Percentiles rank a stretch among this genome's conserved stretches.
Conservation (phyloP, 2,797 vertebrate species). For the Phoeniculus purpureus region DNA sequence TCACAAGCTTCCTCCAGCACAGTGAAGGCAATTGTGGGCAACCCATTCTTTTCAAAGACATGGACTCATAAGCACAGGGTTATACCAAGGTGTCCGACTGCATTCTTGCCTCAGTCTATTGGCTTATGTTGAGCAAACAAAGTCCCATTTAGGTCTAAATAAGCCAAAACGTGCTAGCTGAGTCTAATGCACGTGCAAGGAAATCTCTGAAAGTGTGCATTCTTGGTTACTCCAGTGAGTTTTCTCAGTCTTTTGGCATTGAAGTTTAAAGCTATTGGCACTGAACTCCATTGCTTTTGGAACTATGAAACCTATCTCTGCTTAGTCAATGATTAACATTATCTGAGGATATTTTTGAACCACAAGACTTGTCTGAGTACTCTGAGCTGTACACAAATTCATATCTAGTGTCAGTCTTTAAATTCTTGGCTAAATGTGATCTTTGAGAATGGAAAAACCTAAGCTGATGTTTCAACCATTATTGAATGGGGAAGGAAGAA, state of each 20-base stretch:
- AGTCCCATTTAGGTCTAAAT: neutral
- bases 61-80: neutral
- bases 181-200: neutral
- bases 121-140: neutral
- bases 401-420: neutral
- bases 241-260: neutral
- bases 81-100: neutral
- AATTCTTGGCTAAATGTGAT: neutral
- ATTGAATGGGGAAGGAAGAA: rapidly evolving
- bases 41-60: neutral
- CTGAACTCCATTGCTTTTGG: neutral
- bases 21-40: neutral
- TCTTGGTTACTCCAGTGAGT: neutral
- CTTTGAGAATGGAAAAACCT: neutral
- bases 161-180: neutral
- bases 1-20: neutral
- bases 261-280: too few species aligned
- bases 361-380: rapidly evolving
- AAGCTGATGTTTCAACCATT: neutral
- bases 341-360: neutral
- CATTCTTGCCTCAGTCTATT: neutral
- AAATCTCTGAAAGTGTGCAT: neutral
- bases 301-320: neutral
- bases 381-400: neutral
- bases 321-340: neutral